Evolutionary conservation across 2,113 vertebrate species (phyloP), one percentile per base, ranked within the genome.

Genomic region (Cheirogaleus medius): DNA sequence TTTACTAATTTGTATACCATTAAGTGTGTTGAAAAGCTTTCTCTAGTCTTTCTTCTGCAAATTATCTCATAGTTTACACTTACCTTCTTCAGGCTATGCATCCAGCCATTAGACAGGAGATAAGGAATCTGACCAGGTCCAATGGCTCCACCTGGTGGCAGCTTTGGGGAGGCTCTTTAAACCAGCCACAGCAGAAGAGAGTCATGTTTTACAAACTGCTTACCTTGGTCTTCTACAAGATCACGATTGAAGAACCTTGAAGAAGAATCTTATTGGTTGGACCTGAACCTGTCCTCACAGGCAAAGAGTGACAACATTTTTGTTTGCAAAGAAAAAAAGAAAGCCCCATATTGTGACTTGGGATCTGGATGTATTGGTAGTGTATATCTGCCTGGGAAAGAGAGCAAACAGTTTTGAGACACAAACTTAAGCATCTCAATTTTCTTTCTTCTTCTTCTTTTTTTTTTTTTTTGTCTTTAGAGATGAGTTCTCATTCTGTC

Each of bases 91-190:
- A 47, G 2, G 21, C 52, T 63, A 0, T 14, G 29, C 10, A 49
- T 4, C 37, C 13, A 12, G 4, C 5, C 15, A 0, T 80, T 17
- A 17, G 2, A 25, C 15, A 42, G 39, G 21, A 20, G 3, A 0
- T 14, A 60, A 60, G 18, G 47, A 63, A 23, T 18, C 52, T 1
- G 6, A 13, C 25, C 3, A 71, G 64, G 37, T 37, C 17, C 71
- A 29, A 71, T 69, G 9, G 49, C 81, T 5, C 91, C 56, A 54
- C 81, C 95, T 90, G 37, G 76, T 58, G 94, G 91, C 37, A 0
- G 0, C 2, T 11, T 9, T 15, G 1, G 29, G 37, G 15, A 47
- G 91, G 29, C 12, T 66, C 39, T 39, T 39, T 64, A 39, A 18
- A 81, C 25, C 52, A 17, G 52, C 52, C 52, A 54, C 54, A 42